These are phyloP conservation scores for Acromyrmex echinatior DNA, from an alignment of 1,140 invertebrate genomes.

Conservation along the genomic window DNA sequence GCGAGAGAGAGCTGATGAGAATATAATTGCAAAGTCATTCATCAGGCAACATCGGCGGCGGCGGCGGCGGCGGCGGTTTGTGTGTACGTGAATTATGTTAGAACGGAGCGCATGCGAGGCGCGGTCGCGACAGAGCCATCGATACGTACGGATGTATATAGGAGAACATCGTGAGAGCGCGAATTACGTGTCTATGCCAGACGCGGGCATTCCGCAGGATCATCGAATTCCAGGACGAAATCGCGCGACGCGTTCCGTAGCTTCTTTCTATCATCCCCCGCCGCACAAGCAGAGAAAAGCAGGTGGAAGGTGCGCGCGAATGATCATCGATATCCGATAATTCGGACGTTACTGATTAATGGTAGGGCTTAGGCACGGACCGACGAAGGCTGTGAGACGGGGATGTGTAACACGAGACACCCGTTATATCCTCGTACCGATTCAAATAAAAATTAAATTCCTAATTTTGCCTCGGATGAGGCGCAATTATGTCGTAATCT, in stretches of 20 bases:
- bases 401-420: background rate
- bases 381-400: background rate
- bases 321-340: conserved; percentile 48
- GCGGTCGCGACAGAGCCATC: conserved; percentile 16
- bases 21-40: conserved; percentile 81
- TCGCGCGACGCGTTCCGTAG: conserved; percentile 39
- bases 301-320: background rate
- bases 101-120: conserved; percentile 69
- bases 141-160: conserved; percentile 23
- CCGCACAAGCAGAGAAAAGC: background rate
- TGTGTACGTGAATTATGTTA: conserved; percentile 69
- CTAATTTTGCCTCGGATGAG: conserved; percentile 6
- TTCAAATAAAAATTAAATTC: conserved; percentile 26
- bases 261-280: conserved; percentile 27
- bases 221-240: conserved; percentile 60
- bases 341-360: conserved; percentile 36
- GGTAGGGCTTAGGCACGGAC: background rate
- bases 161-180: conserved; percentile 7
- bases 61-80: conserved; percentile 3
- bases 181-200: conserved; percentile 33
- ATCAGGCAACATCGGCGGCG: conserved; percentile 72
- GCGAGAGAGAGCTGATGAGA: conserved; percentile 70
- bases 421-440: background rate
- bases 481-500: background rate
- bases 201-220: conserved; percentile 49